phyloP scores from a whole-genome alignment of 2,888 invertebrate species.

The Drosophila buzzatii region DNA sequence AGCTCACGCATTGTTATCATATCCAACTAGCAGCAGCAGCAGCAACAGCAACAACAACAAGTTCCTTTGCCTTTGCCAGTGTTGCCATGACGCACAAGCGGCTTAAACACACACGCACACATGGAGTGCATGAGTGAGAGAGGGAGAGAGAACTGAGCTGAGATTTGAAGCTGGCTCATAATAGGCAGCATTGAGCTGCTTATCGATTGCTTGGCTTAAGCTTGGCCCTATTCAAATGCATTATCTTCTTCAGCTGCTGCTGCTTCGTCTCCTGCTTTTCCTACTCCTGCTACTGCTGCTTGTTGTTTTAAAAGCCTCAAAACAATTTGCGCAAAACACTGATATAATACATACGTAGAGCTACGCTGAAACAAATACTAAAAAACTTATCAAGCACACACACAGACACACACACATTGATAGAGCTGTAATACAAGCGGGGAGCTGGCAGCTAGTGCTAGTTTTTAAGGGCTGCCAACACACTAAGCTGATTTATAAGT shows the following conservation, averaged over 20 bases:
- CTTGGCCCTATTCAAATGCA: constrained; percentile 16
- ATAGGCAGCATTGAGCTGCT: background rate
- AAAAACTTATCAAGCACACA: constrained; percentile 66
- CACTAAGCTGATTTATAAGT: constrained; percentile 59
- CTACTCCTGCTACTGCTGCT: background rate
- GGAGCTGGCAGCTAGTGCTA: background rate
- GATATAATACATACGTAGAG: background rate
- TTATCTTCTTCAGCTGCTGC: constrained; percentile 2
- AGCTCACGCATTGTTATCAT: constrained; percentile 1
- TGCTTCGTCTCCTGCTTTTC: background rate
- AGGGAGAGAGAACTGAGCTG: background rate
- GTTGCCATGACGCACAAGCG: constrained; percentile 8
- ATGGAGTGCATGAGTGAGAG: too few relatives aligned
- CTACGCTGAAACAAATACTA: constrained; percentile 32
- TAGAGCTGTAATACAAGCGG: background rate
- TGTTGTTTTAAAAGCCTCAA: constrained; percentile 43
- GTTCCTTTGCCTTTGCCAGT: background rate
- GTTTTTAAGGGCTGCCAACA: constrained; percentile 12
- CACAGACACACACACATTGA: constrained; percentile 8
- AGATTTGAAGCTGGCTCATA: background rate
- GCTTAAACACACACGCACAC: background rate
- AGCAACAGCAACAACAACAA: too few relatives aligned
- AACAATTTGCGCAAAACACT: constrained; percentile 52
- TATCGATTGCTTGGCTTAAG: constrained; percentile 1
- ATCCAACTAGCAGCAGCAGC: background rate